Evolutionary conservation across 2,888 invertebrate genomes (phyloP), one percentile per base, ranked within the genome.

Genomic region (Trissolcus brochymenae): DNA sequence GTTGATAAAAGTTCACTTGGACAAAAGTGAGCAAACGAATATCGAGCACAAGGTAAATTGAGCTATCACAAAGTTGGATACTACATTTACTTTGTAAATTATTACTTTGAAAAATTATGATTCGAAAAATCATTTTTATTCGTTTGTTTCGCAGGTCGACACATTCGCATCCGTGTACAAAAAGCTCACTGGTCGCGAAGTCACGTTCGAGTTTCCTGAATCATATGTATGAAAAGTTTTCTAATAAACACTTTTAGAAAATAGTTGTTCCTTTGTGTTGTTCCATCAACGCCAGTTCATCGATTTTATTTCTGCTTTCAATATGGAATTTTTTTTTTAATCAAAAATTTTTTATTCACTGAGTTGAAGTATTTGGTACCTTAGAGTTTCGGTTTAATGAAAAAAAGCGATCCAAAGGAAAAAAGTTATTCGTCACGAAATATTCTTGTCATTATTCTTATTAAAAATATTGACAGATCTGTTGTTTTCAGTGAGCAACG

Each of bases 121-220:
- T 11, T 35, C 9, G 6, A 35, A 35, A 1, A 11, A 35, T 51
- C 1, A 51, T 51, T 19, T 14, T 40, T 56, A 41, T 41, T 3
- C 14, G 7, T 41, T 16, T 56, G n/a, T 51, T 51, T 46, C 16
- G 46, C 92, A 98, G 98, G 95, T 98, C 86, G 98, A 98, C 89
- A 99, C 99, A 80, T 99, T 99, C 91, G 95, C 96, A 86, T 95
- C 98, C 80, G 98, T 99, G 82, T 99, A 99, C 94, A 99, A 99
- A 93, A 98, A 98, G 91, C 92, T 99, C 86, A 99, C 99, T 85
- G 99, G 99, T 84, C 96, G 99, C 90, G 98, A 99, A 91, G 99
- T 99, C 74, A 96, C 94, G 83, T 99, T 99, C 90, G 99, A 99
- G 92, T 99, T 99, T 92, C 98, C 98, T 80, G 99, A 99, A 92